Conservation (phyloP, 2,113 vertebrate genomes). For the Nyctibius bracteatus region DNA sequence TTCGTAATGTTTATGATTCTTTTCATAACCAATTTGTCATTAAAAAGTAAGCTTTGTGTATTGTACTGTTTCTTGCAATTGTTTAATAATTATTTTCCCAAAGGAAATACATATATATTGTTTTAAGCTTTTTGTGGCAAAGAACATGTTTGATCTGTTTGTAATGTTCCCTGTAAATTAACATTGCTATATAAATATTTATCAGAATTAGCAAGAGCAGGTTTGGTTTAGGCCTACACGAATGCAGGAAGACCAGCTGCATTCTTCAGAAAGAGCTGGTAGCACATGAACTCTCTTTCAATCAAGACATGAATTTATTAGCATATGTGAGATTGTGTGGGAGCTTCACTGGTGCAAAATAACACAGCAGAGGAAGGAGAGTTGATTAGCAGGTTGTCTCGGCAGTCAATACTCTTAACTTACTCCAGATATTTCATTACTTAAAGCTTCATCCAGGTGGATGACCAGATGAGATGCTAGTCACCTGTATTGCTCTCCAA, state of each 20-base stretch:
- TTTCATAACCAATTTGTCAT: background rate
- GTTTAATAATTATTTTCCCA: background rate
- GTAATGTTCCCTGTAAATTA: background rate
- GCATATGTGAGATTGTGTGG: background rate
- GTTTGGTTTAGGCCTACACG: background rate
- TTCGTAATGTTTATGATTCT: background rate
- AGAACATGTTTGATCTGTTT: background rate
- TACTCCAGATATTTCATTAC: background rate
- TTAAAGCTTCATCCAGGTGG: background rate
- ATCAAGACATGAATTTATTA: slow-evolving; percentile 29
- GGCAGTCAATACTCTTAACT: background rate
- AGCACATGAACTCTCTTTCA: slow-evolving; percentile 3
- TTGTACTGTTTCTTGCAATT: background rate
- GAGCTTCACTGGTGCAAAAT: background rate
- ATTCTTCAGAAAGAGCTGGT: background rate
- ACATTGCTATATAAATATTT: slow-evolving; percentile 31
- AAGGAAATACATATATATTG: background rate
- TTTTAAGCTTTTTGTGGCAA: background rate
- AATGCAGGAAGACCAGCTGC: background rate
- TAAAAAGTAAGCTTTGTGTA: background rate
- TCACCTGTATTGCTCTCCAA: background rate
- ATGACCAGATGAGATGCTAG: background rate
- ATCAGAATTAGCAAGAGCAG: background rate
- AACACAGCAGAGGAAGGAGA: background rate
- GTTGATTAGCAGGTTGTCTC: background rate